Conservation (phyloP, 2,113 vertebrate genomes). For the Motacilla tschutschensis region DNA sequence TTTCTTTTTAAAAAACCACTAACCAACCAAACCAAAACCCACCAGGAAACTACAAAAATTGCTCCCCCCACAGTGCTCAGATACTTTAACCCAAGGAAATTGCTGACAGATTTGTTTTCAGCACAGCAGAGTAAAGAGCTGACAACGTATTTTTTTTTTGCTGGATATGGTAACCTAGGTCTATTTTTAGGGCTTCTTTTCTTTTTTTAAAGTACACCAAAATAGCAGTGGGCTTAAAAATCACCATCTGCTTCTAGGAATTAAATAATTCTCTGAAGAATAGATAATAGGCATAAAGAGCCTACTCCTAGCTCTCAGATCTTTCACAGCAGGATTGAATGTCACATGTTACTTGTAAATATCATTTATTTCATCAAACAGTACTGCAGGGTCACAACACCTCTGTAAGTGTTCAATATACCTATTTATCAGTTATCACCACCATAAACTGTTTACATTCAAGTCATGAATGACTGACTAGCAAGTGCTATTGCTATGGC, state of each 20-base stretch:
- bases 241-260: slow-evolving; percentile 71
- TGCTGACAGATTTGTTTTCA: slow-evolving; percentile 76
- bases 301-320: not conserved
- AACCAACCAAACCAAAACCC: not conserved
- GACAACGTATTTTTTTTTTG: slow-evolving; percentile 70
- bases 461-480: not conserved
- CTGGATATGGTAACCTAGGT: slow-evolving; percentile 69
- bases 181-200: slow-evolving; percentile 74
- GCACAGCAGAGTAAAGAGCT: slow-evolving; percentile 66
- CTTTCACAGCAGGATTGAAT: not conserved
- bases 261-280: slow-evolving; percentile 32
- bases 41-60: slow-evolving; percentile 10
- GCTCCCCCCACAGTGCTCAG: slow-evolving; percentile 18
- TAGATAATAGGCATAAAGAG: not conserved
- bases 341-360: not conserved
- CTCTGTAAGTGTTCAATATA: not conserved
- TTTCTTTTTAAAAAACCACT: slow-evolving; percentile 33
- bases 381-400: not conserved
- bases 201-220: slow-evolving; percentile 45
- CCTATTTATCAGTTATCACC: not conserved
- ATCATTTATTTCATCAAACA: not conserved
- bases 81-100: slow-evolving; percentile 71
- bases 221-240: slow-evolving; percentile 75
- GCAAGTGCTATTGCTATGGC: not conserved
- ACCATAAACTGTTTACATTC: not conserved